These are phyloP conservation scores for Proteles cristata DNA, from an alignment of 2,113 vertebrate species.

Conservation along the genomic window DNA sequence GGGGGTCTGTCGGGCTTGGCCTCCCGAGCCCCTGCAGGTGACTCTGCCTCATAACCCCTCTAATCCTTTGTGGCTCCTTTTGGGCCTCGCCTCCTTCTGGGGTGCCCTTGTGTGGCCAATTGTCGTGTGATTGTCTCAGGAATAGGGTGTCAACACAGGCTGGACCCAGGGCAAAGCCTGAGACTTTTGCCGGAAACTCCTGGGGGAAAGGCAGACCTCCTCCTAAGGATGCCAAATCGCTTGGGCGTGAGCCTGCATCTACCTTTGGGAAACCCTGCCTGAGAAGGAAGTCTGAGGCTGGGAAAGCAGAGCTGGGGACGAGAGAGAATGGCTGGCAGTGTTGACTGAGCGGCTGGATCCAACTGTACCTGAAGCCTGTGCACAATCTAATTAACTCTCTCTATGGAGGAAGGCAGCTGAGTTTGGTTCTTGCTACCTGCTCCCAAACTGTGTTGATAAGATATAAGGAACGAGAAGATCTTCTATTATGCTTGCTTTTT, in stretches of 20 bases:
- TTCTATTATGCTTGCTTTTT: not conserved
- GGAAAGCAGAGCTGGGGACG: not conserved
- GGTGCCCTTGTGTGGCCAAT: not conserved
- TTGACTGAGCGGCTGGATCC: not conserved
- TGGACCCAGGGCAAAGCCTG: not conserved
- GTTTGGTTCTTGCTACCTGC: not conserved
- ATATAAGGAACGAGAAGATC: not conserved
- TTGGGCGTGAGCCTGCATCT: not conserved
- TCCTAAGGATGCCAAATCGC: not conserved
- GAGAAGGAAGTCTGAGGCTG: not conserved
- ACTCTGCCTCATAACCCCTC: too few relatives aligned
- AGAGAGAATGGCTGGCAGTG: not conserved
- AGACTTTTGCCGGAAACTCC: not conserved
- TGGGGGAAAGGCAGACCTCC: not conserved
- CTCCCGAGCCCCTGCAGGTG: not conserved
- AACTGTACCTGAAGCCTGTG: not conserved
- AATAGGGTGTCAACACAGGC: not conserved
- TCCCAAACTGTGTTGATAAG: not conserved
- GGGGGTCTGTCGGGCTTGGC: not conserved
- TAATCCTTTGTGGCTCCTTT: not conserved
- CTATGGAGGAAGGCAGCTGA: not conserved
- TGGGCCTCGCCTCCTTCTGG: not conserved
- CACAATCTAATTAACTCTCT: not conserved
- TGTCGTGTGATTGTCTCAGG: not conserved
- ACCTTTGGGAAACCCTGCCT: not conserved